These are phyloP conservation scores for Calonectris borealis DNA, from an alignment of 2,113 vertebrate genomes.

Conservation along the genomic window DNA sequence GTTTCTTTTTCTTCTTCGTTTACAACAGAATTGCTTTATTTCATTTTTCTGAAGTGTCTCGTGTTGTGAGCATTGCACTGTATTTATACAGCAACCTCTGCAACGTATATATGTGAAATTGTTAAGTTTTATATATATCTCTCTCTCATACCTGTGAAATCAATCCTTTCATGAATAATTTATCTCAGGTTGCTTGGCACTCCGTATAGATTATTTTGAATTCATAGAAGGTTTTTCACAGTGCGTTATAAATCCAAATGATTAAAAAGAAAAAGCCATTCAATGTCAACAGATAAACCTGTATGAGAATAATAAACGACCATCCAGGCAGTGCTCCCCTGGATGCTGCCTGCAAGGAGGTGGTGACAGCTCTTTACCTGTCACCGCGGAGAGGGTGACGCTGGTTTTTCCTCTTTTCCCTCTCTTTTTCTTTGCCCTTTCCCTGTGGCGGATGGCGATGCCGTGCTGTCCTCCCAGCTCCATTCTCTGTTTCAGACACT, in stretches of 20 bases:
- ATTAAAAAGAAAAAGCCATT: neutral
- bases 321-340: accelerated
- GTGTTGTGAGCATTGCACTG: neutral
- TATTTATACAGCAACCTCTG: neutral
- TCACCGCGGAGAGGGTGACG: neutral
- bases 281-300: neutral
- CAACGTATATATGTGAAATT: neutral
- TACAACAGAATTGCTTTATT: neutral
- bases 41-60: neutral
- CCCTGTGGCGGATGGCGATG: neutral
- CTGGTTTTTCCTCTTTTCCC: neutral
- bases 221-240: neutral
- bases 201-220: neutral
- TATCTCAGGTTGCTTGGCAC: neutral
- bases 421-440: too few species aligned
- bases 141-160: neutral
- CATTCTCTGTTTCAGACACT: accelerated
- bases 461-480: accelerated
- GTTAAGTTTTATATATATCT: neutral
- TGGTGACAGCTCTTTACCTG: neutral
- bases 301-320: neutral
- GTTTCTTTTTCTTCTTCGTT: neutral
- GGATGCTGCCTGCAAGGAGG: neutral
- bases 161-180: conserved; percentile 23
- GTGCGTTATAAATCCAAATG: neutral